Percentiles rank a stretch among this genome's conserved stretches.
Evolutionary conservation across 2,113 vertebrate genomes (phyloP).

Genomic region (Cyprinodon brontotheroides): DNA sequence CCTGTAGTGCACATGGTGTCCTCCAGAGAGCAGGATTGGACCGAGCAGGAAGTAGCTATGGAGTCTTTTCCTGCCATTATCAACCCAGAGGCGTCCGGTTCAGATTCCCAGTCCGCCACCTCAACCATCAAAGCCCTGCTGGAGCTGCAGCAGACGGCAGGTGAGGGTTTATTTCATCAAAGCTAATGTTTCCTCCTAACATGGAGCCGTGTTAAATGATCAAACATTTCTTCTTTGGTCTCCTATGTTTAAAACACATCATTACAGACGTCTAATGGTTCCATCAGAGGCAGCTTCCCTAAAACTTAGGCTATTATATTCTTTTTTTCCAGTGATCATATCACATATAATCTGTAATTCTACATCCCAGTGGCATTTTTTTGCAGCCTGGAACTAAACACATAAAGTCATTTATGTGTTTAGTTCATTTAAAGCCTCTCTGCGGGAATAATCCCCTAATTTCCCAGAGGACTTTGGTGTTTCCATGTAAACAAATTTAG

Average conservation of each 20-base stretch:
- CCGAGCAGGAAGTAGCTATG: conserved; percentile 93
- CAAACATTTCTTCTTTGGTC: no score
- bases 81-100: conserved; percentile 91
- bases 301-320: no score
- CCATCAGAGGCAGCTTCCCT: no score
- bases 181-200: background rate
- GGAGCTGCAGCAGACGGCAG: conserved; percentile 95
- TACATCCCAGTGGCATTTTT: no score
- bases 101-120: conserved; percentile 94
- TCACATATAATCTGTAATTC: no score
- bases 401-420: background rate
- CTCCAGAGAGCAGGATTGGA: conserved; percentile 94
- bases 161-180: conserved; percentile 64
- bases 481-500: background rate
- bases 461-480: background rate
- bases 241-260: no score
- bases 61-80: conserved; percentile 93
- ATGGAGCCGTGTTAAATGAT: no score
- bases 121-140: conserved; percentile 97
- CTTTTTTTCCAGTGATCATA: no score
- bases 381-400: background rate
- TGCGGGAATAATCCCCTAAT: background rate
- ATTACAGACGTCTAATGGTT: no score
- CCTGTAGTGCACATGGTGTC: conserved; percentile 92
- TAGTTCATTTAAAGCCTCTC: background rate